phyloP scores from a whole-genome alignment of 2,797 vertebrate species.

The Pantherophis vulpinus region DNA sequence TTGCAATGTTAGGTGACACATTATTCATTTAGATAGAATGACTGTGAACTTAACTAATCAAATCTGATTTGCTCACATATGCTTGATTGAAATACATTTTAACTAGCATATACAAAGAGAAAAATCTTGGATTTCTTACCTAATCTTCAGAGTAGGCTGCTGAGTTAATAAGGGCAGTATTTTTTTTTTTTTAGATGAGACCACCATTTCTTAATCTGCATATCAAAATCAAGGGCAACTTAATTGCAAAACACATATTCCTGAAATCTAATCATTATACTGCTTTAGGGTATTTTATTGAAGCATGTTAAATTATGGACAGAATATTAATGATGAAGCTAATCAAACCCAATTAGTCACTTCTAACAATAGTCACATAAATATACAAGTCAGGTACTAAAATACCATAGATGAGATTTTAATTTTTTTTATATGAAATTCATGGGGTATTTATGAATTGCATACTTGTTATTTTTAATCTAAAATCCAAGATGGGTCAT shows the following conservation, averaged over 20 bases:
- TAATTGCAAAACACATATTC: conserved; percentile 88
- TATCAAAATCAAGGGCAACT: conserved; percentile 87
- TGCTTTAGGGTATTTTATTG: conserved; percentile 86
- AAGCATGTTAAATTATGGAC: conserved; percentile 85
- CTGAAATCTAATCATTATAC: conserved; percentile 86
- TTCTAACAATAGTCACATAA: conserved; percentile 87
- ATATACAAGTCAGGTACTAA: conserved; percentile 82
- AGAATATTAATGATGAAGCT: conserved; percentile 86
- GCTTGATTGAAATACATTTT: conserved; percentile 85
- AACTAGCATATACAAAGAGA: conserved; percentile 81
- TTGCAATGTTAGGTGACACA: conserved; percentile 86
- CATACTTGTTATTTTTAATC: conserved; percentile 65
- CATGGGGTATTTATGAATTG: conserved; percentile 70
- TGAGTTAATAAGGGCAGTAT: conserved; percentile 82
- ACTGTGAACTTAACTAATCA: conserved; percentile 86
- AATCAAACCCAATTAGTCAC: conserved; percentile 86
- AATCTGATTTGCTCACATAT: conserved; percentile 85
- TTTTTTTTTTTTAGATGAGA: conserved; percentile 79
- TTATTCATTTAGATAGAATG: conserved; percentile 85
- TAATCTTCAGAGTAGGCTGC: conserved; percentile 83
- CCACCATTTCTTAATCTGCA: conserved; percentile 85
- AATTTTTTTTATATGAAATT: conserved; percentile 68
- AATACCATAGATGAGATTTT: conserved; percentile 71
- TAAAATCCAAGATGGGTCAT: conserved; percentile 61
- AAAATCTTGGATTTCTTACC: conserved; percentile 80